Percentiles rank a stretch among this genome's conserved stretches.
These are phyloP conservation scores for Ormyrus labotus DNA, from an alignment of 2,888 invertebrate species.

Conservation along the genomic window DNA sequence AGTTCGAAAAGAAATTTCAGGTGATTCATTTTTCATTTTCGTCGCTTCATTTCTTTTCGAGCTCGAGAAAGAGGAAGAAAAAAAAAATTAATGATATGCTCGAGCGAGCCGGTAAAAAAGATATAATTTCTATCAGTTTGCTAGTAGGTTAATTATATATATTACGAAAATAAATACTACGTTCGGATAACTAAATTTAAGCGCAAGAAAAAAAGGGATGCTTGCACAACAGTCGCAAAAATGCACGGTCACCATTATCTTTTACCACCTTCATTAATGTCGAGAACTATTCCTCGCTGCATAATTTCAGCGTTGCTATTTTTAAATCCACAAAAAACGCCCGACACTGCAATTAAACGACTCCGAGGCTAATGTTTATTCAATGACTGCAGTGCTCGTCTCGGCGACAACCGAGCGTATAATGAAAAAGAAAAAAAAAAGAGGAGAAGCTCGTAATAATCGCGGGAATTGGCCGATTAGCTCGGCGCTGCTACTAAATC, in stretches of 20 bases:
- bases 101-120: not conserved
- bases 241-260: no score
- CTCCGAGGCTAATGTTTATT: conserved; percentile 34
- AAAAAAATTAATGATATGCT: no score
- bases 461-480: conserved; percentile 41
- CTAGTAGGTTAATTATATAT: no score
- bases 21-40: conserved; percentile 43
- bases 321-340: not conserved
- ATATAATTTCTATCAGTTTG: not conserved
- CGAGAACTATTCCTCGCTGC: not conserved
- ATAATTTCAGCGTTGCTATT: not conserved
- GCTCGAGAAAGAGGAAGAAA: no score
- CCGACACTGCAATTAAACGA: conserved; percentile 13
- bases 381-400: conserved; percentile 6
- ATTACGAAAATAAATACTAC: no score
- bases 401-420: not conserved
- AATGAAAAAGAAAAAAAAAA: not conserved
- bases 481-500: conserved; percentile 36
- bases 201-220: no score
- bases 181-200: no score
- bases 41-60: conserved; percentile 19
- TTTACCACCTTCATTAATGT: no score
- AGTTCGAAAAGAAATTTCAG: not conserved
- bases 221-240: no score
- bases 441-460: conserved; percentile 19